Percentiles rank a stretch among this genome's conserved stretches.
Conservation (phyloP, 2,797 vertebrate species). For the Rhincodon typus region DNA sequence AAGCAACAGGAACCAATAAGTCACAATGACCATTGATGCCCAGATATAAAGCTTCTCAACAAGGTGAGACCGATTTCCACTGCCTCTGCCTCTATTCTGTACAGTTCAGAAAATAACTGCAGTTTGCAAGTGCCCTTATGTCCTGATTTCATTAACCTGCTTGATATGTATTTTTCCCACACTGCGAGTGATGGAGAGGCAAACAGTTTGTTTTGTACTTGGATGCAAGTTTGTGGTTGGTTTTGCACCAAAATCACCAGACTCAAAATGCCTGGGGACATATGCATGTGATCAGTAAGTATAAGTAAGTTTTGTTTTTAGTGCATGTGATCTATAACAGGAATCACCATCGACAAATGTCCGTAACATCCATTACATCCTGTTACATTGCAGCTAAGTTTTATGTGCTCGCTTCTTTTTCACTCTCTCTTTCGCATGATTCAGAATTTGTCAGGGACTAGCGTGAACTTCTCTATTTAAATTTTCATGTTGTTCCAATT, state of each 20-base stretch:
- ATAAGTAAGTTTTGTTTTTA: neutral
- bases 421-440: neutral
- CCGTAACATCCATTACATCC: neutral
- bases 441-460: neutral
- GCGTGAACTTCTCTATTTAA: neutral
- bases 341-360: neutral
- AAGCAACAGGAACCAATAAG: neutral
- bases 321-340: neutral
- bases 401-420: neutral
- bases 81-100: neutral
- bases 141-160: neutral
- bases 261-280: neutral
- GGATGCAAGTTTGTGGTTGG: neutral
- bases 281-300: neutral
- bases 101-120: neutral
- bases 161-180: neutral
- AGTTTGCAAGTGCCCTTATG: neutral
- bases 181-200: neutral
- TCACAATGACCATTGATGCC: neutral
- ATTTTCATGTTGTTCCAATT: neutral
- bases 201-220: neutral
- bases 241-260: neutral
- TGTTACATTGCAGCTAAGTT: neutral
- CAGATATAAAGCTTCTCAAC: neutral
- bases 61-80: neutral